Evolutionary conservation across 2,113 vertebrate genomes (phyloP), one percentile per base, ranked within the genome.

Genomic region (Colius striatus): DNA sequence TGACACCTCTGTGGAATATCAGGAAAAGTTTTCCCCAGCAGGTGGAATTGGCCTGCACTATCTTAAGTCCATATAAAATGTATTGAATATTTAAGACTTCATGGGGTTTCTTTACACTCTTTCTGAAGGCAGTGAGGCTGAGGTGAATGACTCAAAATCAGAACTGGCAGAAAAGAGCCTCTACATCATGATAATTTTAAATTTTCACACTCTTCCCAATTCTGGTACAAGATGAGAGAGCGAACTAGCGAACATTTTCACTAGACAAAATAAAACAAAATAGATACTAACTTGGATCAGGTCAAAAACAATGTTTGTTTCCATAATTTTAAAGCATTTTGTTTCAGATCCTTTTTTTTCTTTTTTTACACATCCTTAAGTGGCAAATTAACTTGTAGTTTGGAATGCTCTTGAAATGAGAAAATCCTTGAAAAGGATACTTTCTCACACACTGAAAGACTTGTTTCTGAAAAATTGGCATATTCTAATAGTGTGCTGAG

Each of bases 251-350:
- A 89, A 66, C 21, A 68, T 65, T 76, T 89, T 82, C 70, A 90
- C 62, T 57, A 96, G 62, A 41, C 74, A 93, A 87, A 94, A 91
- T 84, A 77, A 80, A 89, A 48, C 21, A 63, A 84, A 94, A 87
- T 30, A 79, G 66, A 50, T 63, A 72, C 27, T 87, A n/a, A 68
- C 92, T 85, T 79, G 87, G 48, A 91, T 76, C 36, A 53, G 94
- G 87, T 89, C 45, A 90, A 82, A 95, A 63, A 0, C 26, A 78
- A 45, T 72, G 62, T 85, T 91, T 91, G 45, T 81, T 94, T 89
- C 79, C 66, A 68, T 79, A 0, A 34, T 61, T 81, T 67, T 36
- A 55, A 75, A 91, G 11, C 12, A 53, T 71, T 92, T 95, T 51
- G 8, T 89, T 94, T 94, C 47, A 63, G 79, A 89, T 71, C 7